phyloP scores from a whole-genome alignment of 1,140 invertebrate genomes.

The Lerema accius region DNA sequence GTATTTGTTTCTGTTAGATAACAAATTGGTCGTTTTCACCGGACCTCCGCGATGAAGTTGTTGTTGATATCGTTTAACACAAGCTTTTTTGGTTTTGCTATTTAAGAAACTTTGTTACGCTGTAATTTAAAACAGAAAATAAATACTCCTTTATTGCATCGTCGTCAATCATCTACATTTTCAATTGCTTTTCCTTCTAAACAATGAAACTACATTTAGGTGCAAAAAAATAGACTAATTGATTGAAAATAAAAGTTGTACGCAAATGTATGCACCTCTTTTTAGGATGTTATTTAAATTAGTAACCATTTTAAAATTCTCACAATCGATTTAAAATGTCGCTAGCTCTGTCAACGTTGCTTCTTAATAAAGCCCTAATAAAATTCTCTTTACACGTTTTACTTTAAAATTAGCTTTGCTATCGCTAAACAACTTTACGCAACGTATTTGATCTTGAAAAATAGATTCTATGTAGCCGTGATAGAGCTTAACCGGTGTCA shows the following conservation, averaged over 20 bases:
- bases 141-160: too few relatives aligned
- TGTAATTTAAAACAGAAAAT: not conserved
- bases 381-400: constrained; percentile 56
- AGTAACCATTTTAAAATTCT: not conserved
- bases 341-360: constrained; percentile 41
- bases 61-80: constrained; percentile 37
- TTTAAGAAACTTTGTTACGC: not conserved
- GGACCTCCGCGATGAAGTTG: constrained; percentile 62
- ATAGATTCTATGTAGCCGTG: constrained; percentile 35
- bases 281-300: too few relatives aligned
- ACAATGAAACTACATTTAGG: too few relatives aligned
- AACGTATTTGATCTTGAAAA: constrained; percentile 15
- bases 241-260: too few relatives aligned
- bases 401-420: constrained; percentile 58
- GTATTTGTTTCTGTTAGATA: constrained; percentile 72
- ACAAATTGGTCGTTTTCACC: constrained; percentile 69
- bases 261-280: too few relatives aligned
- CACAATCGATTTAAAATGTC: constrained; percentile 19
- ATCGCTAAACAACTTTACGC: constrained; percentile 19
- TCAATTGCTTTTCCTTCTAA: too few relatives aligned
- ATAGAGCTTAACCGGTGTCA: constrained; percentile 29
- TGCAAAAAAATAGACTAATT: too few relatives aligned
- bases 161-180: too few relatives aligned
- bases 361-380: constrained; percentile 56
- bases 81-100: constrained; percentile 19